Evolutionary conservation across 2,797 vertebrate genomes (phyloP).

Genomic region (Stomatorhinus walkeri): DNA sequence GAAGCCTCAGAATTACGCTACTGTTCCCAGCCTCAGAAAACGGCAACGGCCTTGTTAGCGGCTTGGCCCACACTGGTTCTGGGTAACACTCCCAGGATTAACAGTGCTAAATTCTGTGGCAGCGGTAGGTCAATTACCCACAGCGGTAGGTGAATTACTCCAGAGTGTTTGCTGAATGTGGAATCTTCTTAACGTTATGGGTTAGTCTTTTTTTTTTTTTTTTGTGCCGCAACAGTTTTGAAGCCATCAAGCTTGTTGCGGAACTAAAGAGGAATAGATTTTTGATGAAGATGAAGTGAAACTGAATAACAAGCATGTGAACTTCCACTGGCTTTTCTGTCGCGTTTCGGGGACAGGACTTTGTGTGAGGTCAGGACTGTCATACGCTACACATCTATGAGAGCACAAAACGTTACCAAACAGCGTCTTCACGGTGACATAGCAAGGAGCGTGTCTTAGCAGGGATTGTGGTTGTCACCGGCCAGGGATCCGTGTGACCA

Average conservation of each 20-base stretch:
- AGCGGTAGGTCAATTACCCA: background rate
- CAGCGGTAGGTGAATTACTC: background rate
- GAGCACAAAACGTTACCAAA: no score
- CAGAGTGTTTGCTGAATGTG: background rate
- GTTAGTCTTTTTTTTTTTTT: background rate
- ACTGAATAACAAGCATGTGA: background rate
- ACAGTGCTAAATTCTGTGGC: background rate
- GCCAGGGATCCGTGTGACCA: background rate
- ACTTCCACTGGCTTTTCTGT: background rate
- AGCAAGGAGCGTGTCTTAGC: background rate
- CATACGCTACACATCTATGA: background rate
- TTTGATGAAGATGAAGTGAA: conserved; percentile 6
- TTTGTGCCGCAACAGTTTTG: background rate
- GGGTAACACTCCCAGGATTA: background rate
- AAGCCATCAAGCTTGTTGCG: background rate
- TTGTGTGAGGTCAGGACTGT: background rate
- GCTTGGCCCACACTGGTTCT: background rate
- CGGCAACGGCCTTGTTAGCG: background rate
- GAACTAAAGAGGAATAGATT: background rate
- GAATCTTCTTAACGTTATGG: background rate
- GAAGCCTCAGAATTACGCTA: background rate
- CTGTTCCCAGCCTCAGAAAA: background rate
- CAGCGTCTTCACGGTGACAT: background rate
- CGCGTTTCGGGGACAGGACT: background rate
- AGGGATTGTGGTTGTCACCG: background rate